Evolutionary conservation across 1,140 invertebrate genomes (phyloP), one percentile per base, ranked within the genome.

Genomic region (Heliothis virescens): DNA sequence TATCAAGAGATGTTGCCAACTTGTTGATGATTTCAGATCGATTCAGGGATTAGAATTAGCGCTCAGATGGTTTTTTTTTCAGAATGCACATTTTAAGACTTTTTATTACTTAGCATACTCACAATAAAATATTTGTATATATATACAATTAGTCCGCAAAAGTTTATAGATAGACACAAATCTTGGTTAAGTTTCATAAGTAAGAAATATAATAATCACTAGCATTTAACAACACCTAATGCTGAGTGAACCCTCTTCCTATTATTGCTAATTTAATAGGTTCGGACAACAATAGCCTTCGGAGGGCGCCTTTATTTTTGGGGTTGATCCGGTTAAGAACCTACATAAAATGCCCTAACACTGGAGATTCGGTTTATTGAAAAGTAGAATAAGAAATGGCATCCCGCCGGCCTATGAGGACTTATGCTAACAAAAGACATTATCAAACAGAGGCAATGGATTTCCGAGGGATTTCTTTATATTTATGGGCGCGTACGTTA

Each of bases 351-450:
- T 74, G 57, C 29, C 72, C 72, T 57, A 59, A 50, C 72, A 62
- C 34, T 60, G 72, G 72, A 74, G 57, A 60, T 74, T 74, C 57
- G 57, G 72, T 74, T 74, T 74, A 74, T 74, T 74, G 72, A 74
- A 62, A 74, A 74, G 72, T 62, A 74, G 55, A 74, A 74, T 74
- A 74, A 74, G 72, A 62, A 74, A 62, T 50, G 72, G 72, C 47
- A 72, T 74, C 57, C 72, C 57, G 41, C 34, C 41, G 72, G 72
- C 72, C 72, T 74, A 59, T 50, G 72, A 74, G 34, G 57, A 48
- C 57, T 74, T 74, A 74, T 62, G 72, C 72, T 74, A 74, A 74
- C 72, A 74, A 74, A 74, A 74, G 72, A 62, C 72, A 74, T 74
- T 74, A 74, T 74, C 57, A 74, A 74, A 74, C 57, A 74, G 55